These are phyloP conservation scores for Aptenodytes patagonicus DNA, from an alignment of 2,113 vertebrate genomes.

Conservation along the genomic window DNA sequence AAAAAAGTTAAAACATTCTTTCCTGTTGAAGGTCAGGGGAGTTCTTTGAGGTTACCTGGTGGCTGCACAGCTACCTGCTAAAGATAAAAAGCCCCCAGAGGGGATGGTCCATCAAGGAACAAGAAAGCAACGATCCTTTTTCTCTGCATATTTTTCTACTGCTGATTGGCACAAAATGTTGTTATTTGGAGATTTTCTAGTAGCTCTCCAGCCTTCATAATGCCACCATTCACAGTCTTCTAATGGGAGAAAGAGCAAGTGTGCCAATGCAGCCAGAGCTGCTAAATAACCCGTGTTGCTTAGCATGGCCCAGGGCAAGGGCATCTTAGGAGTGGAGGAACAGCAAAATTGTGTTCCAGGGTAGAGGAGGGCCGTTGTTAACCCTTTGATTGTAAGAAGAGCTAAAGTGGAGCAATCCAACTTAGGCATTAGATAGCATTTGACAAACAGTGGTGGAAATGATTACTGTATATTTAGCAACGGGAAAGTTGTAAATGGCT, in stretches of 20 bases:
- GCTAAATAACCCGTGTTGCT: neutral
- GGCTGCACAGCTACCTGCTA: neutral
- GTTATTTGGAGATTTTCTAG: neutral
- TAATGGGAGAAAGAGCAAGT: neutral
- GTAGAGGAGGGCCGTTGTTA: neutral
- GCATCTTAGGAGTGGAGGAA: neutral
- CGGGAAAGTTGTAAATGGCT: neutral
- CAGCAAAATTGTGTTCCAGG: neutral
- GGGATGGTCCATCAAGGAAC: neutral
- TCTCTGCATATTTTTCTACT: neutral
- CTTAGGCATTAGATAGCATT: neutral
- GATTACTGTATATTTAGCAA: neutral
- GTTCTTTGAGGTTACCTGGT: neutral
- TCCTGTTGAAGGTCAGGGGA: neutral
- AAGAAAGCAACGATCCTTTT: neutral
- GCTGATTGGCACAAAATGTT: neutral
- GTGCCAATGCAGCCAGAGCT: neutral
- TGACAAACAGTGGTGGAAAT: neutral
- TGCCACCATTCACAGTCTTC: neutral
- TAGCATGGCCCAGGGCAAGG: neutral
- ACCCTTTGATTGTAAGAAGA: neutral
- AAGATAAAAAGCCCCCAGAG: neutral
- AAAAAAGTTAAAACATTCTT: neutral
- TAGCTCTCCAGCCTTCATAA: neutral
- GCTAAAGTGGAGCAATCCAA: neutral